Base-by-base conservation (phyloP, 2,113 vertebrate genomes). In the Epinephelus cyanopodus region DNA sequence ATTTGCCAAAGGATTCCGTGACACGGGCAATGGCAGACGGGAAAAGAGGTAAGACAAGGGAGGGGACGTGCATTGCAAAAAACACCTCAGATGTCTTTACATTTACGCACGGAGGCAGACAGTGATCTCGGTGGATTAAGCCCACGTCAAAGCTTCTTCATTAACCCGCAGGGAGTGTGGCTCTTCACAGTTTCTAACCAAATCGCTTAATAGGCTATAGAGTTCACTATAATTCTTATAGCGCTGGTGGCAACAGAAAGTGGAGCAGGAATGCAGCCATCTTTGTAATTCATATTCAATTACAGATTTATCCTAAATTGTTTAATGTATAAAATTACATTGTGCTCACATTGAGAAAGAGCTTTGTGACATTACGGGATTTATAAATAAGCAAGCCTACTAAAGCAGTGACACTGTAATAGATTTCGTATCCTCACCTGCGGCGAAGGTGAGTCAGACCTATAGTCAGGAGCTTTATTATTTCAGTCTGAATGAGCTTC, bases 1-100 rank as follows among this genome's bases (percentile, higher is more conserved):
- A 0, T 99, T 99, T 90, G 98, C 98, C 77, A 99, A 99, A 95
- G 98, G 98, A 83, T 99, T 99, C 91, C 97, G 98, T 79, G 98
- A 99, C 95, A 99, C 98, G 2, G 98, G 98, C 37, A 99, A 99
- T 94, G 98, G 98, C 63, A 96, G 98, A 85, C 94, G 98, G 84
- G 98, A 99, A 85, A 99, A 99, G 92, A 97, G 98, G 98, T 99
- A 93, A 97, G 95, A 53, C 25, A 74, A 9, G 3, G 42, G 19
- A 58, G 12, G 47, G 67, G 33, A 69, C 54, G 37, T 33, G 27
- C 5, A 58, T 68, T 58, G 25, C 0, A 54, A 47, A 50, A 50
- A 7, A 23, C 18, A 63, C 27, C 25, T 62, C 7, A 21, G 37
- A 85, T 64, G 50, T 77, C 12, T 63, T 73, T 6, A 39, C 50